A percentile compares a stretch with the other conserved stretches of the same genome.
Conservation (phyloP, 2,797 vertebrate genomes). For the Channa striata region DNA sequence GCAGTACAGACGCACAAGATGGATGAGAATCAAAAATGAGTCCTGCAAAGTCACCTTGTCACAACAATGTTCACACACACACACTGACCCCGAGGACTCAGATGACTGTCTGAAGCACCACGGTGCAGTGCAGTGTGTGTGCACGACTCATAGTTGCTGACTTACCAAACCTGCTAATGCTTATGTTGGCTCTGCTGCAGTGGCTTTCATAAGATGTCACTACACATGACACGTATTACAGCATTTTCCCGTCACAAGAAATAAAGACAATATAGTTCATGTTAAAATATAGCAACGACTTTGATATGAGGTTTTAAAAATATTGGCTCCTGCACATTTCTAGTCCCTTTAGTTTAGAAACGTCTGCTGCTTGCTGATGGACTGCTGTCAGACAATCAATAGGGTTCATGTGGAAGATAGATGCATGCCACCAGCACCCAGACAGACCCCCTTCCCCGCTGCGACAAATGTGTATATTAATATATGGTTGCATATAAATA, state of each 20-base stretch:
- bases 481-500: slow-evolving; percentile 19
- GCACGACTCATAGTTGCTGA: slow-evolving; percentile 65
- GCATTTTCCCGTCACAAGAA: neutral
- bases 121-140: slow-evolving; percentile 61
- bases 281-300: slow-evolving; percentile 7
- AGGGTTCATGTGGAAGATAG: slow-evolving; percentile 37
- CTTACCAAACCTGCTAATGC: slow-evolving; percentile 65
- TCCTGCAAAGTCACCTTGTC: slow-evolving; percentile 53
- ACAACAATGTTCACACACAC: slow-evolving; percentile 24
- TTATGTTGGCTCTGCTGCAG: slow-evolving; percentile 49
- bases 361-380: slow-evolving; percentile 45
- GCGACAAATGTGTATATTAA: neutral
- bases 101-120: slow-evolving; percentile 51
- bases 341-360: slow-evolving; percentile 39
- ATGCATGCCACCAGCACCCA: slow-evolving; percentile 25
- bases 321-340: slow-evolving; percentile 12
- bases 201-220: slow-evolving; percentile 22
- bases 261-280: neutral
- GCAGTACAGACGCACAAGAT: neutral
- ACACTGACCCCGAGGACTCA: slow-evolving; percentile 47
- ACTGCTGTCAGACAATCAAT: slow-evolving; percentile 52
- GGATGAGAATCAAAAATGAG: slow-evolving; percentile 3
- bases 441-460: slow-evolving; percentile 7
- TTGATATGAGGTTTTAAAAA: neutral
- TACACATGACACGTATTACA: slow-evolving; percentile 9